Conservation (phyloP, 2,113 vertebrate species). For the Pygoscelis antarcticus region DNA sequence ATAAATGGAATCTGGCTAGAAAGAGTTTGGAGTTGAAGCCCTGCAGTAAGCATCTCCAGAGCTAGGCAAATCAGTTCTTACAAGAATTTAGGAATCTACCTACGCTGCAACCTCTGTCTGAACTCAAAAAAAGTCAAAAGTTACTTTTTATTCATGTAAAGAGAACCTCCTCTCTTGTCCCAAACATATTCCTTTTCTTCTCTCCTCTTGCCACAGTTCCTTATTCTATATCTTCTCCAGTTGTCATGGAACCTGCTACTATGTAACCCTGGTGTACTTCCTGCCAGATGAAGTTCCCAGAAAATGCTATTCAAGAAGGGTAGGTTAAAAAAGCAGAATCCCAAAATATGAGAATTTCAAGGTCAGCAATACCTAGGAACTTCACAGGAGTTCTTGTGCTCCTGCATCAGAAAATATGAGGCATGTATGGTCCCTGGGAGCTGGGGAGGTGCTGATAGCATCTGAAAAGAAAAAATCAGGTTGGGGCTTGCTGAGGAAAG, state of each 20-base stretch:
- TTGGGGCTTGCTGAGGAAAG: not conserved
- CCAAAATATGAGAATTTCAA: not conserved
- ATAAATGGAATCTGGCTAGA: slow-evolving; percentile 53
- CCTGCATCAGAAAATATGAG: not conserved
- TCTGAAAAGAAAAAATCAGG: not conserved
- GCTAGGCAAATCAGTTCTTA: not conserved
- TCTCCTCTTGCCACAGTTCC: not conserved
- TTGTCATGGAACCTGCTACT: not conserved
- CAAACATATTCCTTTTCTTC: not conserved
- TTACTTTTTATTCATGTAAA: not conserved
- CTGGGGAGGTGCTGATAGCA: not conserved
- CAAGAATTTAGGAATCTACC: not conserved
- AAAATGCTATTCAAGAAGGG: not conserved
- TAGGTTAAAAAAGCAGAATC: not conserved
- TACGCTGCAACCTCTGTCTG: not conserved
- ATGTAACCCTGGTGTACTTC: fast-evolving
- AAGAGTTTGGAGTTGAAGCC: not conserved
- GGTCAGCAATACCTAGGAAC: not conserved
- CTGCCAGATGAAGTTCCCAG: not conserved
- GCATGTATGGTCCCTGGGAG: fast-evolving
- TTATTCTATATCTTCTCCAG: not conserved
- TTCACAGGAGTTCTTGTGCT: not conserved
- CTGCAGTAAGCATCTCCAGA: not conserved
- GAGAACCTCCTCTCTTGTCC: not conserved
- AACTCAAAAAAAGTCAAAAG: not conserved